These are phyloP conservation scores for Drosophila aldrichi DNA, from an alignment of 2,888 invertebrate genomes.

Conservation along the genomic window DNA sequence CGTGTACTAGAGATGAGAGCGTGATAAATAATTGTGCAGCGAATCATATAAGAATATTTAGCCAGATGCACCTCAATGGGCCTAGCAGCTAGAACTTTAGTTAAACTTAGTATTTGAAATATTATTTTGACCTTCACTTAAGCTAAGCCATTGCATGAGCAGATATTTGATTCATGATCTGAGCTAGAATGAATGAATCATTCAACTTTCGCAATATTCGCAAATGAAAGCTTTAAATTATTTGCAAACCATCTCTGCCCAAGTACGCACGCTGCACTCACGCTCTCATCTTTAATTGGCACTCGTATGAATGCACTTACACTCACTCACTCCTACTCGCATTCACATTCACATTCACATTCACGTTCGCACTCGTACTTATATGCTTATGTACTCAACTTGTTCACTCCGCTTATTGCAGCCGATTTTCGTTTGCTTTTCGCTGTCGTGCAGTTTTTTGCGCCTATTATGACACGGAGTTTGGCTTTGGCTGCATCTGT, in stretches of 20 bases:
- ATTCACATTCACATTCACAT: slow-evolving; percentile 5
- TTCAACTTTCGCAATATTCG: too few species aligned
- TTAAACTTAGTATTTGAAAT: too few species aligned
- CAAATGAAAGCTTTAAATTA: not conserved
- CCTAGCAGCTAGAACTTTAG: too few species aligned
- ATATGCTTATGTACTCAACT: slow-evolving; percentile 22
- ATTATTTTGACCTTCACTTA: too few species aligned
- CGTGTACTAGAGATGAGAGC: slow-evolving; percentile 25
- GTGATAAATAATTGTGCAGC: slow-evolving; percentile 14
- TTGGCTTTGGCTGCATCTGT: not conserved
- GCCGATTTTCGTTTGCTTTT: slow-evolving; percentile 50
- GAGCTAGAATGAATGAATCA: too few species aligned
- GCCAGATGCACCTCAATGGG: too few species aligned
- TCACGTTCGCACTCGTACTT: slow-evolving; percentile 13
- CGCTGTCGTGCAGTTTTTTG: slow-evolving; percentile 64
- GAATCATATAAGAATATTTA: not conserved
- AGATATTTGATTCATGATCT: too few species aligned
- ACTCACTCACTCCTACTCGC: slow-evolving; percentile 4
- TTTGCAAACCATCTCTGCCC: not conserved
- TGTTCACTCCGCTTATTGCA: slow-evolving; percentile 38
- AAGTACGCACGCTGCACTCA: slow-evolving; percentile 16
- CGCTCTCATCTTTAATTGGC: slow-evolving; percentile 25
- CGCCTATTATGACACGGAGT: slow-evolving; percentile 77
- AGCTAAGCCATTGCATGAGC: too few species aligned
- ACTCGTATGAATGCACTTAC: slow-evolving; percentile 16